These are phyloP conservation scores for Rosalia funebris DNA, from an alignment of 2,888 invertebrate species.

Conservation along the genomic window DNA sequence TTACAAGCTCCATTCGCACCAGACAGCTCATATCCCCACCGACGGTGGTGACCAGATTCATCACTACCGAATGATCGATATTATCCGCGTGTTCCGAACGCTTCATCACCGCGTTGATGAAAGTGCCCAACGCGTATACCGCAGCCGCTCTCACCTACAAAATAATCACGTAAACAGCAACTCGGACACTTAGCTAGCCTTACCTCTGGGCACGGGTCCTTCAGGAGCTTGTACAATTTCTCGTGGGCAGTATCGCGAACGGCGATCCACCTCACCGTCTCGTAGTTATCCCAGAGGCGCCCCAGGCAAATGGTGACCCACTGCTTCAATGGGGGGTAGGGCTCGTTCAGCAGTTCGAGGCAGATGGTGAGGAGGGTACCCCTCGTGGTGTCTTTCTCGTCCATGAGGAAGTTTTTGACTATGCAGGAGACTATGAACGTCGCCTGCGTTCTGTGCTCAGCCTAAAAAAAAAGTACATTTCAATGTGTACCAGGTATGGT, in stretches of 20 bases:
- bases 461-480: conserved; percentile 68
- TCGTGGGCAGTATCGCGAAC: conserved; percentile 97
- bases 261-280: conserved; percentile 92
- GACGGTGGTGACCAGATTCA: conserved; percentile 82
- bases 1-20: conserved; percentile 87
- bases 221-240: conserved; percentile 84
- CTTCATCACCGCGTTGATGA: conserved; percentile 84
- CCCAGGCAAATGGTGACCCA: conserved; percentile 96
- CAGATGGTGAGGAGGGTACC: conserved; percentile 92
- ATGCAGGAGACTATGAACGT: conserved; percentile 95
- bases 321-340: conserved; percentile 74
- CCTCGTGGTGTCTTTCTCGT: conserved; percentile 91
- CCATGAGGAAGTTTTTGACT: conserved; percentile 87
- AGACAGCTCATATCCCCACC: conserved; percentile 84
- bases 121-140: conserved; percentile 94
- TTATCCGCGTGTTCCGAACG: conserved; percentile 93
- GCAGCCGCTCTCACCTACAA: conserved; percentile 86
- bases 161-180: neutral
- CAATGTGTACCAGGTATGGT: too few species aligned
- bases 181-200: conserved; percentile 3
- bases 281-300: conserved; percentile 88
- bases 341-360: conserved; percentile 85
- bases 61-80: conserved; percentile 92
- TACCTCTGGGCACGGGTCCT: conserved; percentile 89
- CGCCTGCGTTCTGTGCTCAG: conserved; percentile 90